Conservation (phyloP, 2,113 vertebrate genomes). For the Saguinus imperator region DNA sequence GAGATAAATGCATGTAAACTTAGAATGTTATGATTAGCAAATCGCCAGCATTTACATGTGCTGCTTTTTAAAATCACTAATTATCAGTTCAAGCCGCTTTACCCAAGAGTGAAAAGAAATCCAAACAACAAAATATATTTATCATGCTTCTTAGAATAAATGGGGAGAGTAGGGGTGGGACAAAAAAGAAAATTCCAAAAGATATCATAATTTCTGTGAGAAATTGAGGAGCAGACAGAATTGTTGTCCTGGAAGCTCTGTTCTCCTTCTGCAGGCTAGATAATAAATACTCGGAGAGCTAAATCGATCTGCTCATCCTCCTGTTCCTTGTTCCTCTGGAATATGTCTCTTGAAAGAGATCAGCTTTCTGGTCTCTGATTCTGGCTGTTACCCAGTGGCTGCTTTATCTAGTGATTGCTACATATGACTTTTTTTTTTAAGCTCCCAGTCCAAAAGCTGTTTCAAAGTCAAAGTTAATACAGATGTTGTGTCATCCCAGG, state of each 20-base stretch:
- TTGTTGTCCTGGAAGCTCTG: background rate
- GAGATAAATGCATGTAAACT: background rate
- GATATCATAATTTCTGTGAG: background rate
- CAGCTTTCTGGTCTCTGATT: background rate
- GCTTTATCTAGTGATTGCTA: background rate
- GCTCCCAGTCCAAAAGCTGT: background rate
- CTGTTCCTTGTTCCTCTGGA: background rate
- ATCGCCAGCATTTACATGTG: background rate
- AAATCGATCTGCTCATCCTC: background rate
- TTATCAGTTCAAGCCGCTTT: background rate
- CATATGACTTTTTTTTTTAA: background rate
- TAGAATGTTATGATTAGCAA: background rate
- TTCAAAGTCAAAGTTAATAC: constrained; percentile 54
- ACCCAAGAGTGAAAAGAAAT: background rate
- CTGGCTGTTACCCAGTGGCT: background rate
- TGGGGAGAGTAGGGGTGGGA: too few relatives aligned
- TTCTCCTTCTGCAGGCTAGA: background rate
- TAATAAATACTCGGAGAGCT: background rate
- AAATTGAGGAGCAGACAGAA: background rate
- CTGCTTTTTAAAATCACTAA: background rate
- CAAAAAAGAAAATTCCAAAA: background rate
- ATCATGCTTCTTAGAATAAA: background rate
- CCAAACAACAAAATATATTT: background rate
- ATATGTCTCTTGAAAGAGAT: constrained; percentile 5
- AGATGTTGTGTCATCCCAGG: background rate